Evolutionary conservation across 2,888 invertebrate genomes (phyloP).

Genomic region (Epistrophe eligans): DNA sequence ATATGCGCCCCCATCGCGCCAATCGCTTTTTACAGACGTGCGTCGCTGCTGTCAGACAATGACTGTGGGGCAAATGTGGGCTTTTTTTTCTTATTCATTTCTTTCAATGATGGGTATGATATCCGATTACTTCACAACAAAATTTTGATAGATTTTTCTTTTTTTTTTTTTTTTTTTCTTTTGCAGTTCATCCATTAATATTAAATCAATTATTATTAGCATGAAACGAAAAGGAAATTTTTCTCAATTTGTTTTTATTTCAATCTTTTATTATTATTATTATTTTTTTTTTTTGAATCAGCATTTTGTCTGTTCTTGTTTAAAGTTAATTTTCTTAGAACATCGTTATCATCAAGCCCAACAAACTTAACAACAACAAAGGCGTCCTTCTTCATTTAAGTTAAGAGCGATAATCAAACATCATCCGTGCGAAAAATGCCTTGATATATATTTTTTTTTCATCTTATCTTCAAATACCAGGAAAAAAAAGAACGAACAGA

Average conservation of each 20-base stretch:
- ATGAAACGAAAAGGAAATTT: conserved; percentile 59
- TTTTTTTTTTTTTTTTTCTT: conserved; percentile 40
- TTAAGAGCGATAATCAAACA: conserved; percentile 70
- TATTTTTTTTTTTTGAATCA: conserved; percentile 41
- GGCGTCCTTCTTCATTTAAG: conserved; percentile 60
- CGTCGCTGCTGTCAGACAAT: not conserved
- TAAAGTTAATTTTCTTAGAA: conserved; percentile 59
- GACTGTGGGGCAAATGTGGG: not conserved
- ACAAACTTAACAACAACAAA: conserved; percentile 51
- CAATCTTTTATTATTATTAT: conserved; percentile 18
- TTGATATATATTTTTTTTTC: conserved; percentile 57
- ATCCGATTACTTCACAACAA: conserved; percentile 26
- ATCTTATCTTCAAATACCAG: conserved; percentile 71
- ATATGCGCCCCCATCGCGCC: not conserved
- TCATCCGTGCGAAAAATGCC: conserved; percentile 75
- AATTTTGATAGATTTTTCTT: conserved; percentile 44
- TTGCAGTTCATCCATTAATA: conserved; percentile 35
- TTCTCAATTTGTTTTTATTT: conserved; percentile 67
- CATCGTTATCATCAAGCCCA: conserved; percentile 23
- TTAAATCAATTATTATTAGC: conserved; percentile 73
- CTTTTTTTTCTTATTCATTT: not conserved
- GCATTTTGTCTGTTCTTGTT: conserved; percentile 47
- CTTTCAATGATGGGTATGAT: not conserved
- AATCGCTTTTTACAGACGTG: conserved; percentile 32
- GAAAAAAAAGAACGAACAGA: conserved; percentile 19